Percentiles rank a stretch among this genome's conserved stretches.
These are phyloP conservation scores for Volucella zonaria DNA, from an alignment of 2,888 invertebrate species.

Conservation along the genomic window DNA sequence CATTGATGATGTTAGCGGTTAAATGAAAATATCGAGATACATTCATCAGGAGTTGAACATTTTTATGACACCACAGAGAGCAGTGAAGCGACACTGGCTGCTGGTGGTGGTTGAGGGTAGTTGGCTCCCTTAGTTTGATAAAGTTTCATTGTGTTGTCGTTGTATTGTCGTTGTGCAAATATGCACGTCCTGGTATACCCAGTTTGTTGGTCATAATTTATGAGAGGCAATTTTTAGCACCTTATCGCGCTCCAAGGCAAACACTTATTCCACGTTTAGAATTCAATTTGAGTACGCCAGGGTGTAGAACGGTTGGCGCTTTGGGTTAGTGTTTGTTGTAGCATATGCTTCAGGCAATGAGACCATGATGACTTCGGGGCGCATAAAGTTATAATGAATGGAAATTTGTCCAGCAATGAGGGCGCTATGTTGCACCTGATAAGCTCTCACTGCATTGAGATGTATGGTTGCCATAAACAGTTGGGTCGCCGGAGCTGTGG, in stretches of 20 bases:
- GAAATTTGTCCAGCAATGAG: conserved; percentile 55
- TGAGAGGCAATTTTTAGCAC: conserved; percentile 56
- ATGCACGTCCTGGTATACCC: conserved; percentile 23
- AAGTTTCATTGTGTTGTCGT: conserved; percentile 17
- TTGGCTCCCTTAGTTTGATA: conserved; percentile 9
- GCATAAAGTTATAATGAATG: conserved; percentile 66
- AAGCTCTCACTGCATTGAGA: conserved; percentile 33
- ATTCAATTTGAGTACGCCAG: conserved; percentile 60
- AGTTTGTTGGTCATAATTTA: conserved; percentile 55
- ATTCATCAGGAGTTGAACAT: conserved; percentile 10
- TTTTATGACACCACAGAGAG: conserved; percentile 4
- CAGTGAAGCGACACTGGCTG: no score
- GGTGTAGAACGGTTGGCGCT: background rate
- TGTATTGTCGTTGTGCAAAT: conserved; percentile 25
- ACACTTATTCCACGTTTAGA: conserved; percentile 61
- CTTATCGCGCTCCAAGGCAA: conserved; percentile 55
- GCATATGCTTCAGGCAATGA: conserved; percentile 49
- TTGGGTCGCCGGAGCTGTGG: conserved; percentile 30
- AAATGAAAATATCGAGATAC: conserved; percentile 32
- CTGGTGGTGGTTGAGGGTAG: background rate
- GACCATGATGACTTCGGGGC: conserved; percentile 52
- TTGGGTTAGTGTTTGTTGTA: conserved; percentile 27
- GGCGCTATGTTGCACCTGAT: conserved; percentile 59
- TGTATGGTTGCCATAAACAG: conserved; percentile 44
- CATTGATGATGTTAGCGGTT: conserved; percentile 30